Evolutionary conservation across 2,888 invertebrate species (phyloP).

Genomic region (Fragum fragum): DNA sequence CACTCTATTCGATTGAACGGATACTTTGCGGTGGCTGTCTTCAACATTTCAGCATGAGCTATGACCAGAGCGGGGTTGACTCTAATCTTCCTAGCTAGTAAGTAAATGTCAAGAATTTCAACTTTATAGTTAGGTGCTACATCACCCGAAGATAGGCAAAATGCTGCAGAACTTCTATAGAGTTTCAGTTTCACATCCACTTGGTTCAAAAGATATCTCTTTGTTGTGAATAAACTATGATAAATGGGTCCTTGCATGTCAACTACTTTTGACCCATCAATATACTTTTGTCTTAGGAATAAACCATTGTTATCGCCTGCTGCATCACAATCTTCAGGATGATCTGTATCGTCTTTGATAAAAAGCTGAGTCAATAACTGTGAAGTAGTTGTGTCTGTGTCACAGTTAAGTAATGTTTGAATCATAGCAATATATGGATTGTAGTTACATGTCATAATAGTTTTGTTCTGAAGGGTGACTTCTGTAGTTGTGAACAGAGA

Average conservation of each 20-base stretch:
- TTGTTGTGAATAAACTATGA: slow-evolving; percentile 47
- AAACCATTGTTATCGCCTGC: slow-evolving; percentile 42
- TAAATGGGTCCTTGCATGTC: slow-evolving; percentile 56
- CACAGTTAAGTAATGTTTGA: slow-evolving; percentile 35
- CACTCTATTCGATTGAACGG: slow-evolving; percentile 47
- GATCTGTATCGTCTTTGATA: slow-evolving; percentile 39
- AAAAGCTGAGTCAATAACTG: slow-evolving; percentile 28
- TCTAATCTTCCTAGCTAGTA: too few species aligned
- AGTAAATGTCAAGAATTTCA: slow-evolving; percentile 52
- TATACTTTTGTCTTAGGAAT: slow-evolving; percentile 25
- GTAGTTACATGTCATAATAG: too few species aligned
- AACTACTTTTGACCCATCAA: slow-evolving; percentile 35
- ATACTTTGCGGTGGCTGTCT: slow-evolving; percentile 52
- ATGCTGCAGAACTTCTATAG: slow-evolving; percentile 58
- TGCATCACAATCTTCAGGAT: slow-evolving; percentile 37
- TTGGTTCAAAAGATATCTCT: slow-evolving; percentile 61
- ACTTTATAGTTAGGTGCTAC: slow-evolving; percentile 45
- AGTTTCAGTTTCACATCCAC: too few species aligned
- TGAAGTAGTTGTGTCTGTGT: slow-evolving; percentile 29
- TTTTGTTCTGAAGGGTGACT: slow-evolving; percentile 38
- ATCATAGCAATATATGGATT: slow-evolving; percentile 55
- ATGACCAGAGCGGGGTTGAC: slow-evolving; percentile 55
- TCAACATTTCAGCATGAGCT: slow-evolving; percentile 57
- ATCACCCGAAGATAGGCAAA: slow-evolving; percentile 57
- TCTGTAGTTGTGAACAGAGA: slow-evolving; percentile 42